Evolutionary conservation across 64 coral and sea anemone species (phyloP).

Genomic region (Anthopleura sola): DNA sequence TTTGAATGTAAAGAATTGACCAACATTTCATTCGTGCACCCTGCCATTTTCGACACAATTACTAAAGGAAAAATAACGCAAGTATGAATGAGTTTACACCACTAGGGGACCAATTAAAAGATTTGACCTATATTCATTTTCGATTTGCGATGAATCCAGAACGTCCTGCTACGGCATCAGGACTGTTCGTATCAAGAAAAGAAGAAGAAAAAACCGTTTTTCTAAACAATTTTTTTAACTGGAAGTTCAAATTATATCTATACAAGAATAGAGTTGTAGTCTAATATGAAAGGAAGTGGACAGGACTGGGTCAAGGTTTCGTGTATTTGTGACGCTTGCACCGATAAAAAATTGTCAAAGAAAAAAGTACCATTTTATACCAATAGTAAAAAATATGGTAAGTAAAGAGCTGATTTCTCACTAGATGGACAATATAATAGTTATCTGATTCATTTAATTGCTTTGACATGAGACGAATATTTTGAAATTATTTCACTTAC

Average conservation of each 20-base stretch:
- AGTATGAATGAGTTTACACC: neutral
- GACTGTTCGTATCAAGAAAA: neutral
- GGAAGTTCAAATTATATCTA: neutral
- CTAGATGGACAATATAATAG: neutral
- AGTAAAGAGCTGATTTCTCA: neutral
- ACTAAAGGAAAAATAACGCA: neutral
- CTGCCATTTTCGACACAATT: neutral
- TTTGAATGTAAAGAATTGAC: neutral
- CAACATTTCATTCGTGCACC: neutral
- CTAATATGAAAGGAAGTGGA: neutral
- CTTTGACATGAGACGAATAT: neutral
- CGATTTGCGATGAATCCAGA: neutral
- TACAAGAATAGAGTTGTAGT: neutral
- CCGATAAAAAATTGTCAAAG: neutral
- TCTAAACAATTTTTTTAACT: neutral
- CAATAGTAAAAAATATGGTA: slow-evolving; percentile 10
- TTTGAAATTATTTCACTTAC: neutral
- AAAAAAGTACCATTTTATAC: slow-evolving; percentile 13
- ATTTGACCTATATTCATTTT: slow-evolving; percentile 1
- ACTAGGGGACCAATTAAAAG: neutral
- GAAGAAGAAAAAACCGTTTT: neutral
- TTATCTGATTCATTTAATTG: neutral
- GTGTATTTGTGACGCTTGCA: neutral
- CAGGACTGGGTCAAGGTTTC: neutral
- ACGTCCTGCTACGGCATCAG: neutral